Conservation (phyloP, 2,797 vertebrate species). For the Lophius americanus region DNA sequence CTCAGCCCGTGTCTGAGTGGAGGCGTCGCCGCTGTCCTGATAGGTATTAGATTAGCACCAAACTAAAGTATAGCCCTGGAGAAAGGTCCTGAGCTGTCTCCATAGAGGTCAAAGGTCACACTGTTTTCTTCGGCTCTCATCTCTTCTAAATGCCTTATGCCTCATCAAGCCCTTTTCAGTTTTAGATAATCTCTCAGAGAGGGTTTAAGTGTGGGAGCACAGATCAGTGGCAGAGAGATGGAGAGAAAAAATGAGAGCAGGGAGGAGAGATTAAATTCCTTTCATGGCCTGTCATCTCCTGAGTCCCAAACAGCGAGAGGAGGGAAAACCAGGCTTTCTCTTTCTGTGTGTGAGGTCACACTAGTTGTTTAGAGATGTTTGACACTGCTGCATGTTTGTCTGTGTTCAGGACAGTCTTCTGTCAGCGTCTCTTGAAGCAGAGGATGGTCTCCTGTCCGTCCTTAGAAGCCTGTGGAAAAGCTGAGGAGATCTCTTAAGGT, state of each 20-base stretch:
- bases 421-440: conserved; percentile 13
- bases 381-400: conserved; percentile 27
- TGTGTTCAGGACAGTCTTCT: conserved; percentile 1
- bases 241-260: conserved; percentile 1
- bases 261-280: conserved; percentile 61
- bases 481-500: neutral
- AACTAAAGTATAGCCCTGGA: conserved; percentile 51
- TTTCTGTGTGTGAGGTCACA: conserved; percentile 47
- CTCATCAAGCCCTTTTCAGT: conserved; percentile 37
- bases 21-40: conserved; percentile 38
- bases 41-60: conserved; percentile 45
- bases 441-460: neutral
- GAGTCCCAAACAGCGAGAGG: conserved; percentile 35
- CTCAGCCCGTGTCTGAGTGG: conserved; percentile 29
- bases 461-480: neutral
- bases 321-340: conserved; percentile 23
- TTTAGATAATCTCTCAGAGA: conserved; percentile 40
- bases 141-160: conserved; percentile 55
- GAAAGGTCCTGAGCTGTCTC: conserved; percentile 53
- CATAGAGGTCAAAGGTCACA: conserved; percentile 29
- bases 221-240: neutral
- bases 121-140: conserved; percentile 54
- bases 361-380: conserved; percentile 47
- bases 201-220: neutral
- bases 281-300: conserved; percentile 54